Evolutionary conservation across 2,797 vertebrate genomes (phyloP), one percentile per base, ranked within the genome.

Genomic region (Perodicticus potto): DNA sequence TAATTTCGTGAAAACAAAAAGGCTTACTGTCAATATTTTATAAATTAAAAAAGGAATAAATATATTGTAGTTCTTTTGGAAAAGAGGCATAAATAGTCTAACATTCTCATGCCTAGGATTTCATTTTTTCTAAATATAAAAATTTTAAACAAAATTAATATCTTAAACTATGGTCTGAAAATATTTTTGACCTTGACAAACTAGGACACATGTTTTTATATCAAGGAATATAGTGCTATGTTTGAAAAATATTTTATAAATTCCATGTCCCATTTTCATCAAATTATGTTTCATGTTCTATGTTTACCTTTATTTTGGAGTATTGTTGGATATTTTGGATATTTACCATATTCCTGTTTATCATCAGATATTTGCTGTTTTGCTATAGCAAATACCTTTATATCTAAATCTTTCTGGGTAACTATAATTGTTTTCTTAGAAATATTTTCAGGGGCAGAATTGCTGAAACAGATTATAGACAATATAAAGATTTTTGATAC

Each of bases 11-110:
- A 69, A 63, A 80, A 70, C 37, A 86, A 94, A 89, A 74, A 43
- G 7, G 49, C 10, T 22, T 61, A 27, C 43, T 57, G 55, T 53
- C 37, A n/a, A 86, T 16, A 40, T 87, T 84, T 73, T 43, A 0
- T 80, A 90, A 78, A 53, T 67, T 76, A 76, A 74, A 77, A 86
- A n/a, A 81, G 67, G 5, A 89, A 87, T 67, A 85, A 90, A 43
- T 19, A 87, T 55, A 55, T 55, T 43, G 22, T n/a, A 87, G 34
- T 27, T 83, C 19, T 73, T 94, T 95, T 55, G 84, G 19, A 69
- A 59, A 67, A 67, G 32, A 67, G 16, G 25, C n/a, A 7, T 40
- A 78, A 55, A 29, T 67, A 43, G 0, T 67, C 25, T 34, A 65
- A 89, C 29, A 72, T 92, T 94, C 84, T 73, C 85, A 19, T 76